phyloP scores from a whole-genome alignment of 2,797 vertebrate species.

The Danio kyathit region DNA sequence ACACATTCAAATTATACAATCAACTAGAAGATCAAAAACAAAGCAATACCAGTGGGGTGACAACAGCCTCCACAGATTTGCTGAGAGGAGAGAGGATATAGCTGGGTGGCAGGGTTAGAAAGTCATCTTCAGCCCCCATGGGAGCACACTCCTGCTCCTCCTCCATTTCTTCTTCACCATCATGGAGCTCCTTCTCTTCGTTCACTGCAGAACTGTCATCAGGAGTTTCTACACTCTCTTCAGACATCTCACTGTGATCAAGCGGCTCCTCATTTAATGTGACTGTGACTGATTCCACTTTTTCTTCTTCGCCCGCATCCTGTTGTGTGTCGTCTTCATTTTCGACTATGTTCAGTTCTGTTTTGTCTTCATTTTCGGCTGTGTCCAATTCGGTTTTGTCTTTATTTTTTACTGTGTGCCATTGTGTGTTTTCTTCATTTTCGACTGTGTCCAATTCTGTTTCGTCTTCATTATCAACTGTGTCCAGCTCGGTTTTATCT shows the following conservation, averaged over 20 bases:
- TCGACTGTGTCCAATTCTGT: background rate
- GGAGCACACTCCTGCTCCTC: slow-evolving; percentile 38
- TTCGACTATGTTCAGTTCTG: slow-evolving; percentile 39
- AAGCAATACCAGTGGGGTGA: slow-evolving; percentile 80
- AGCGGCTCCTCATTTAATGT: slow-evolving; percentile 27
- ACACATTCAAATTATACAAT: background rate
- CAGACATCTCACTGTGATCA: slow-evolving; percentile 42
- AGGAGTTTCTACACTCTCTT: background rate
- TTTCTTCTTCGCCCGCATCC: background rate
- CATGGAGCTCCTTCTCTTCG: background rate
- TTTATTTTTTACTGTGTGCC: slow-evolving; percentile 4
- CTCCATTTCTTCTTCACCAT: slow-evolving; percentile 25
- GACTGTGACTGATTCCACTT: slow-evolving; percentile 13
- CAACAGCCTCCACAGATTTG: slow-evolving; percentile 80
- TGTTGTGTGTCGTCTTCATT: slow-evolving; percentile 23
- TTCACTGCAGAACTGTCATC: background rate
- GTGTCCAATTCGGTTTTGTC: slow-evolving; percentile 46
- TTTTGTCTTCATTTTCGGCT: slow-evolving; percentile 27
- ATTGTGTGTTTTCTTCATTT: slow-evolving; percentile 26
- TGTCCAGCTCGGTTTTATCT: background rate
- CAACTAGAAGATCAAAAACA: background rate
- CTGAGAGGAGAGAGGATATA: slow-evolving; percentile 83
- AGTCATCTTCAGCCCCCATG: slow-evolving; percentile 69
- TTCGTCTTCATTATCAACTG: slow-evolving; percentile 6
- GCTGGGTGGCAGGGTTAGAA: slow-evolving; percentile 73